Conservation (phyloP, 2,113 vertebrate genomes). For the Dromiciops gliroides region DNA sequence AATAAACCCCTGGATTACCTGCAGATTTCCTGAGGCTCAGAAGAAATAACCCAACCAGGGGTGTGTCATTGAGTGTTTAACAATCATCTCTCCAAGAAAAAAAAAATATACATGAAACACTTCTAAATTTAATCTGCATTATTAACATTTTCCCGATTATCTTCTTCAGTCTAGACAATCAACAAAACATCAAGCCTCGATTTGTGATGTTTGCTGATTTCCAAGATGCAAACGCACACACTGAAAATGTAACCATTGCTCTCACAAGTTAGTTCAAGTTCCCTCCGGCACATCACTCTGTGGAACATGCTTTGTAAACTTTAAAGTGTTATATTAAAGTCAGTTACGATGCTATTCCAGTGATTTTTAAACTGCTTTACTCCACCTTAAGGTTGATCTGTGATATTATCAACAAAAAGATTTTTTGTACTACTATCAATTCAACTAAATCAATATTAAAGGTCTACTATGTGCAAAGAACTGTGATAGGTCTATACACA, state of each 20-base stretch:
- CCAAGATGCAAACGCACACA: too few relatives aligned
- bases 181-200: neutral
- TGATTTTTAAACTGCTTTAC: neutral
- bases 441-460: neutral
- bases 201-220: neutral
- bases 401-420: neutral
- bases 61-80: neutral
- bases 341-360: neutral
- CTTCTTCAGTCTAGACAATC: neutral
- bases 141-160: neutral
- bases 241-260: neutral
- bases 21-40: neutral
- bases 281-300: neutral
- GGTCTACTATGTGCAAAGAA: neutral
- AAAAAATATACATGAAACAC: neutral
- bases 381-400: neutral
- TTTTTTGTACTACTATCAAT: neutral
- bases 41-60: neutral
- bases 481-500: neutral
- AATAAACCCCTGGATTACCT: neutral
- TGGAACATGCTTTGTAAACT: neutral
- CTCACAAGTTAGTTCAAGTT: neutral
- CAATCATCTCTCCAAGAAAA: neutral
- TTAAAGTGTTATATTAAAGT: neutral
- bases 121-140: neutral